phyloP scores from a whole-genome alignment of 2,113 vertebrate species.

The Boulengerochromis microlepis region DNA sequence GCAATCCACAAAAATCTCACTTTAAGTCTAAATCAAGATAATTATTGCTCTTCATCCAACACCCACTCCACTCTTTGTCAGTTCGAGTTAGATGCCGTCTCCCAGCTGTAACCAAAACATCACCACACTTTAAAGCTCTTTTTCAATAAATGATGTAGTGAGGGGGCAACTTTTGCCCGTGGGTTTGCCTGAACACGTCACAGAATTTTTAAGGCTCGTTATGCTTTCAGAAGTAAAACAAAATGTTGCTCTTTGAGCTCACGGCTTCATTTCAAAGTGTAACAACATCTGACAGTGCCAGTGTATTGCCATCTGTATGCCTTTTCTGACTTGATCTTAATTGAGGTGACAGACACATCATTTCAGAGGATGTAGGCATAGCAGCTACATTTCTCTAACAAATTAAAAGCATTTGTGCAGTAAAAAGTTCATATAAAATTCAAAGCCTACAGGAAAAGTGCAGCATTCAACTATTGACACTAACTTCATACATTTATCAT shows the following conservation, averaged over 20 bases:
- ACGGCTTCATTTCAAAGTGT: not conserved
- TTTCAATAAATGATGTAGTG: conserved; percentile 21
- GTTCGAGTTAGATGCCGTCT: not conserved
- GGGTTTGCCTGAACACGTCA: not conserved
- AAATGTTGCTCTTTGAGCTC: not conserved
- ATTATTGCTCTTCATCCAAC: not conserved
- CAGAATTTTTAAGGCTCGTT: not conserved
- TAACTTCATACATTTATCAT: not conserved
- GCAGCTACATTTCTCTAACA: not conserved
- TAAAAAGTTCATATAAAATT: not conserved
- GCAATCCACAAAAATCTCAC: not conserved
- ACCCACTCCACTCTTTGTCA: not conserved
- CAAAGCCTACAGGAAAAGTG: not conserved
- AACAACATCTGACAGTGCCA: not conserved
- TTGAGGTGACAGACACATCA: not conserved
- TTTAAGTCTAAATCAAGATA: not conserved
- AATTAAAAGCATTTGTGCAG: not conserved
- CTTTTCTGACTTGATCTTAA: not conserved
- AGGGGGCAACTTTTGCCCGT: not conserved
- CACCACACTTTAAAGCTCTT: not conserved
- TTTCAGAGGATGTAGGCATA: not conserved
- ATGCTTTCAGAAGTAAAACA: not conserved
- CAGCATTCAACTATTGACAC: not conserved
- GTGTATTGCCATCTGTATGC: not conserved
- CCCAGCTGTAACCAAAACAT: conserved; percentile 14